Base-by-base conservation (phyloP, 1,140 invertebrate genomes). In the Metaphire vulgaris region DNA sequence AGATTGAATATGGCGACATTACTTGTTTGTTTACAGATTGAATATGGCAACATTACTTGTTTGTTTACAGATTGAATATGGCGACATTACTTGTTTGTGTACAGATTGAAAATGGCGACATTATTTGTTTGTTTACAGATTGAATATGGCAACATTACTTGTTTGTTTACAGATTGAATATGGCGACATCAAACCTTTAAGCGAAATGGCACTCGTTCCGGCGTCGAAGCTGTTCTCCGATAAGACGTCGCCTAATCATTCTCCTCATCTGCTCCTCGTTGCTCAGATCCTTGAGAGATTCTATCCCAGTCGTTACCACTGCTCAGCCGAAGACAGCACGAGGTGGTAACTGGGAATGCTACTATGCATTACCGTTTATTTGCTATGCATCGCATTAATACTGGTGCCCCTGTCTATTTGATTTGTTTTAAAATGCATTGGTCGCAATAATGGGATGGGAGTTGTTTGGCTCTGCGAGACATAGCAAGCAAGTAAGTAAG, bases 271-370 rank as follows among this genome's bases (percentile, higher is more conserved):
- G 72, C 12, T 73, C 72, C n/a, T 73, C 30, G 2, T 73, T 28
- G 88, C 90, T 21, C 87, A 91, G 21, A 92, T 89, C 75, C 85
- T 96, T 31, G 93, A 95, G 81, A 92, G 94, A 84, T 97, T 96
- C 88, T 96, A 94, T 87, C 94, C 95, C 0, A 90, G 92, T 83
- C 87, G 79, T 64, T 56, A 56, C 21, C 41, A 21, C 21, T 56
- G 41, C 41, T 56, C 41, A 56, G 21, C 41, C 6, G 41, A 56
- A 6, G 41, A 56, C 41, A 56, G 41, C 41, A 56, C 41, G 6
- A 56, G 41, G 41, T 56, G 21, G n/a, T n/a, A n/a, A n/a, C n/a
- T n/a, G n/a, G n/a, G n/a, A n/a, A n/a, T n/a, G n/a, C n/a, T n/a
- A n/a, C n/a, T n/a, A n/a, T n/a, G n/a, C n/a, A n/a, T n/a, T n/a